phyloP scores from a whole-genome alignment of 2,113 vertebrate genomes.

The Odontophorus gujanensis region DNA sequence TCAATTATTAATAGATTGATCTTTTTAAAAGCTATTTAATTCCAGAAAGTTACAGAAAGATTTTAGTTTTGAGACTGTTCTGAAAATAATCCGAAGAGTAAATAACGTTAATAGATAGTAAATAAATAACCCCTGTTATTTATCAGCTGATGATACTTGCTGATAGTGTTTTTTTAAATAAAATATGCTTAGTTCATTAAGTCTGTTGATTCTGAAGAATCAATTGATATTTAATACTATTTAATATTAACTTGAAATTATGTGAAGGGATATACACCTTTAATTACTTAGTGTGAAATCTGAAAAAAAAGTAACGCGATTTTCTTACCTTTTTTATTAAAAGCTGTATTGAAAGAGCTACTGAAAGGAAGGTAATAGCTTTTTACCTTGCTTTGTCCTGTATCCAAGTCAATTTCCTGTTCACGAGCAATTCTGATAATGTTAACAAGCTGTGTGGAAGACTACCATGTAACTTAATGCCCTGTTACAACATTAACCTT shows the following conservation, averaged over 20 bases:
- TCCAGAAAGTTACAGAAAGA: neutral
- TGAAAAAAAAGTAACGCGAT: neutral
- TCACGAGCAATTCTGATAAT: neutral
- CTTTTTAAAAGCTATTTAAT: neutral
- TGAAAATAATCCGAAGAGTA: neutral
- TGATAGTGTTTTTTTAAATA: neutral
- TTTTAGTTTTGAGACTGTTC: neutral
- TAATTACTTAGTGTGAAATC: slow-evolving; percentile 3
- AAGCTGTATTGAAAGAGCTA: neutral
- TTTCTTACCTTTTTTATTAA: slow-evolving; percentile 10
- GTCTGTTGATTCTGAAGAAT: neutral
- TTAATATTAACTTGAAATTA: slow-evolving; percentile 29
- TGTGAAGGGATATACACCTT: neutral
- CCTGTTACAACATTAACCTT: neutral
- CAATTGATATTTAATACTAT: slow-evolving; percentile 2
- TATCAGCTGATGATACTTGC: neutral
- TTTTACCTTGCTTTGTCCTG: neutral
- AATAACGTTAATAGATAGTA: neutral
- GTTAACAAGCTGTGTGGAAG: slow-evolving; percentile 3
- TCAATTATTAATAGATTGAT: neutral
- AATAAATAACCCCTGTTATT: neutral
- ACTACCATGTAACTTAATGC: neutral
- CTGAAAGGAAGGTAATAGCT: neutral
- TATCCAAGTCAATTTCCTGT: neutral
- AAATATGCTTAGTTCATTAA: neutral